Base-by-base conservation (phyloP, 2,888 invertebrate genomes). In the Lathronympha strigana region DNA sequence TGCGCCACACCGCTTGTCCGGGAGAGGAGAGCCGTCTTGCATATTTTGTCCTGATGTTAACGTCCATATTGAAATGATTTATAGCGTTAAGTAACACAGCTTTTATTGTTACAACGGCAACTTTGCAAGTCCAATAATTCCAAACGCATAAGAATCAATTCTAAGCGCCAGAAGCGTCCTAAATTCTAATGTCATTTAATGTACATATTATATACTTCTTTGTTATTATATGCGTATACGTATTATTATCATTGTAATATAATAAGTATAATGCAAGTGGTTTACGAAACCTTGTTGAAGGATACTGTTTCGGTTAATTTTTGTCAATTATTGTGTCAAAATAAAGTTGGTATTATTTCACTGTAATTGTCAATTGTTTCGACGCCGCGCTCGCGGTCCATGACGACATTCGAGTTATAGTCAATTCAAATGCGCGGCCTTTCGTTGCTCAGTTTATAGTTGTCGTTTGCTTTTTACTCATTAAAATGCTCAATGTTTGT, bases 11-110 rank as follows among this genome's bases (percentile, higher is more conserved):
- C 73, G 69, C 76, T 81, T 82, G 83, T 80, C 85, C 83, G 61
- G 85, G 84, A 80, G 73, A 77, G 77, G 76, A 74, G 82, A 84
- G 80, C 91, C 91, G 88, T 90, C 89, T 90, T 84, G 80, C 83
- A 78, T 90, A 85, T 82, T 82, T 85, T 89, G 91, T 90, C 91
- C 91, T 90, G 73, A 85, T 80, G 84, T 72, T 89, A 87, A 90
- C 91, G 91, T 92, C 91, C 91, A 91, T 90, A 88, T 89, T 84
- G 81, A 85, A 87, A 88, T 88, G 83, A 86, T 89, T 90, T 88
- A 61, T 60, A 90, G 90, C 84, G 72, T 88, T 90, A 90, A 87
- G 90, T 87, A 77, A 83, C 81, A 82, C 82, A 86, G 78, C 79
- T 83, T 87, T 77, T 76, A 78, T 80, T 76, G 77, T 80, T 74